Evolutionary conservation across 2,888 invertebrate genomes (phyloP), one percentile per base, ranked within the genome.

Genomic region (Lissonota sp.): DNA sequence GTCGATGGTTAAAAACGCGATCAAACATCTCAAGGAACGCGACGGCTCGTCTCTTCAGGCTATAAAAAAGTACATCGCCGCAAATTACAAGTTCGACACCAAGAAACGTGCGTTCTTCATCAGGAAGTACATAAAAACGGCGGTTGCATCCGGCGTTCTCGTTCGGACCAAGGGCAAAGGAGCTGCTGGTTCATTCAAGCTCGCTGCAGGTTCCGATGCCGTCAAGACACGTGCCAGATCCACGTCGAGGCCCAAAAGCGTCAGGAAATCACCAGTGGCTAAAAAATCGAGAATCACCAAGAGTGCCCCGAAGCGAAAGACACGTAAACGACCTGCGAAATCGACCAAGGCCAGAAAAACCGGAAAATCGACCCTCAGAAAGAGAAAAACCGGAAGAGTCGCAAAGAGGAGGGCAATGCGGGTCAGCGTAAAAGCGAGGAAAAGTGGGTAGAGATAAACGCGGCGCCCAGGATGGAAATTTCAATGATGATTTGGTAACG

Each of bases 1-100:
- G 5, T 92, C 92, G 26, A 94, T 95, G 95, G 95, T 95, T 0
- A 93, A 93, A 84, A 93, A 90, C 49, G 95, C 95, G 0, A 93
- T 94, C 66, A 91, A 91, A 77, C 90, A 91, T 66, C 88, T 94
- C 63, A 94, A 94, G 86, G 94, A 94, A 87, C 93, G 94, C 53
- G 93, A 93, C 77, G 95, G 95, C 37, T 95, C 95, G 0, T 95
- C 95, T 0, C 87, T 91, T 84, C 93, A 90, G 88, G 94, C 94
- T 4, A 95, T 95, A 89, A 95, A 95, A 90, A 95, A 95, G 88
- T 95, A 94, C 91, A 93, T 96, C 79, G 91, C 93, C 6, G 93
- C 93, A 42, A 94, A 93, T 78, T 95, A 95, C 93, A 94, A 94
- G 82, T 92, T 95, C 6, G 95, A 95, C 88, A 93, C 93, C 0